phyloP scores from a whole-genome alignment of 2,888 invertebrate species.

The Cremastobaeus sp. region DNA sequence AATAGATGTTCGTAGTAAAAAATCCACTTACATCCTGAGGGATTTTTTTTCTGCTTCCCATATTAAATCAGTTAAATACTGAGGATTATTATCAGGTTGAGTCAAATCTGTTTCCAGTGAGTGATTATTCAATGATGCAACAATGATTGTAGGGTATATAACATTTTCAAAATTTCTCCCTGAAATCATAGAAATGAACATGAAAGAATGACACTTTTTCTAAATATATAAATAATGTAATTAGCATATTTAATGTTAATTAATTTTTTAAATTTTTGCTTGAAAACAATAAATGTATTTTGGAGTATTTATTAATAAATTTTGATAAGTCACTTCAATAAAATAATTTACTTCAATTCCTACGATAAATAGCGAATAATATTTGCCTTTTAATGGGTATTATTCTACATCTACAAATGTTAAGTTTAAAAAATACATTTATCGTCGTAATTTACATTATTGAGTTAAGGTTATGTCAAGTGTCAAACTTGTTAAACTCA shows the following conservation, averaged over 20 bases:
- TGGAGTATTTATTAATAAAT: constrained; percentile 1
- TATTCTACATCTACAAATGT: background rate
- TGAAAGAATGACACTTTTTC: too few relatives aligned
- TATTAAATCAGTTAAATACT: constrained; percentile 86
- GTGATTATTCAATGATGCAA: constrained; percentile 83
- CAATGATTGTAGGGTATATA: constrained; percentile 80
- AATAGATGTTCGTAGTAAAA: too few relatives aligned
- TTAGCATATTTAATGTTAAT: too few relatives aligned
- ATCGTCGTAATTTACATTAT: too few relatives aligned
- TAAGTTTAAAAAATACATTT: too few relatives aligned
- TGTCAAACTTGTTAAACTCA: constrained; percentile 61
- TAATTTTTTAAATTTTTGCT: too few relatives aligned
- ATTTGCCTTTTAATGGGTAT: background rate
- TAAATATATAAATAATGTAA: too few relatives aligned
- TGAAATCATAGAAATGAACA: constrained; percentile 69
- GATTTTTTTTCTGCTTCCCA: constrained; percentile 88
- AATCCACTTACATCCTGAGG: constrained; percentile 81
- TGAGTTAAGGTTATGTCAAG: constrained; percentile 39
- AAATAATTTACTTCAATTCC: background rate
- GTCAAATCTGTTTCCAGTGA: constrained; percentile 85
- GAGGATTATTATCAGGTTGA: constrained; percentile 81
- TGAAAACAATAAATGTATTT: too few relatives aligned
- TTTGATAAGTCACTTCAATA: background rate
- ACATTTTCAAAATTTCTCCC: constrained; percentile 82
- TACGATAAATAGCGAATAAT: background rate